These are phyloP conservation scores for Leptodactylus fuscus DNA, from an alignment of 2,113 vertebrate genomes.

Conservation along the genomic window DNA sequence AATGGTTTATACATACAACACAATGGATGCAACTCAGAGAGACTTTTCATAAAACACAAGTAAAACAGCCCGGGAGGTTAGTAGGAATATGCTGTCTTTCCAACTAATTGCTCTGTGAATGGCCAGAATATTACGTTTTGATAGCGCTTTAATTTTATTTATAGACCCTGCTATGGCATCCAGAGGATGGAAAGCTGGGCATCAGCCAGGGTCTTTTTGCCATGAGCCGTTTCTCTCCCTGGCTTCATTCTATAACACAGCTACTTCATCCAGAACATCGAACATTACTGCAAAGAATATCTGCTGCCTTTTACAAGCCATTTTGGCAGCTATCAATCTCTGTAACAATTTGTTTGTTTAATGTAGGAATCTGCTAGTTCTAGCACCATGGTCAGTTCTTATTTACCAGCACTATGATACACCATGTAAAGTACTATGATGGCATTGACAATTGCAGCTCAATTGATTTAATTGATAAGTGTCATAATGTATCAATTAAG, in stretches of 20 bases:
- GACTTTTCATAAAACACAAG: background rate
- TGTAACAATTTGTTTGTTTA: background rate
- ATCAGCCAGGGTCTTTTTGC: conserved; percentile 7
- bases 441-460: no score
- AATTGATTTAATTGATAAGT: no score
- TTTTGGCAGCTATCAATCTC: background rate
- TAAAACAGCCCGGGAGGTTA: background rate
- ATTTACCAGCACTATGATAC: background rate
- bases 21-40: background rate
- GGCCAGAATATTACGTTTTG: conserved; percentile 16
- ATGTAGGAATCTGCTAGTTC: no score
- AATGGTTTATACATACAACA: background rate
- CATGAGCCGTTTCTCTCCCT: background rate
- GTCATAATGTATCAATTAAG: no score
- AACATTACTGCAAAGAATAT: conserved; percentile 9
- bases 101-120: conserved; percentile 10
- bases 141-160: conserved; percentile 30
- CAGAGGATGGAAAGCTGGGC: conserved; percentile 25
- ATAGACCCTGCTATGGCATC: conserved; percentile 7
- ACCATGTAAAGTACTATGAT: no score
- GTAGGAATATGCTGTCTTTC: background rate
- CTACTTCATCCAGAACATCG: background rate
- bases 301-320: background rate
- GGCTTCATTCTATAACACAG: conserved; percentile 1
- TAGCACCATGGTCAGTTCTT: background rate